phyloP scores from a whole-genome alignment of 2,888 invertebrate species.

The Heliconius ismenius region DNA sequence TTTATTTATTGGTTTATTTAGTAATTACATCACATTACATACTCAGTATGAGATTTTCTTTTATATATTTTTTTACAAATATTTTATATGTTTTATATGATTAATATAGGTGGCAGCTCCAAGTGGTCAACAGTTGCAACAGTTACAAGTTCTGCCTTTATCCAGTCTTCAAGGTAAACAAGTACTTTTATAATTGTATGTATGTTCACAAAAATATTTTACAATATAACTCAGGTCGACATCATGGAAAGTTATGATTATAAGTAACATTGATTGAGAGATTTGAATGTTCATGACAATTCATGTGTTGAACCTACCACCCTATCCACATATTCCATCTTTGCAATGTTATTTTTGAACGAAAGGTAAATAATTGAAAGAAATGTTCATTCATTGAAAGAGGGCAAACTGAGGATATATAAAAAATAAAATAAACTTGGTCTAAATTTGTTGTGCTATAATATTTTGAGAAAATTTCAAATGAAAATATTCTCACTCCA shows the following conservation, averaged over 20 bases:
- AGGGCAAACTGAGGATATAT: no score
- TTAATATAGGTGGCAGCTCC: conserved; percentile 81
- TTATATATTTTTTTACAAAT: not conserved
- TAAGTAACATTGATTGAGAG: not conserved
- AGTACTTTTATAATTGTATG: not conserved
- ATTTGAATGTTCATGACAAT: not conserved
- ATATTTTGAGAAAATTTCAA: no score
- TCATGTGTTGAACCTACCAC: no score
- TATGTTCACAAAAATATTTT: not conserved
- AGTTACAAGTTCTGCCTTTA: conserved; percentile 88
- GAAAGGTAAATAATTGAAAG: no score
- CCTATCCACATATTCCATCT: no score
- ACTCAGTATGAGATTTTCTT: not conserved
- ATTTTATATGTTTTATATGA: not conserved
- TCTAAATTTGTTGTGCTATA: no score
- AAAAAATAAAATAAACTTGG: no score
- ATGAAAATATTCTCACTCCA: not conserved
- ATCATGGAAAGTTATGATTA: not conserved
- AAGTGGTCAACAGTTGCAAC: conserved; percentile 84
- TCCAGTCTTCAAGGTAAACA: conserved; percentile 82
- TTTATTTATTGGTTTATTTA: no score
- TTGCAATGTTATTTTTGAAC: no score
- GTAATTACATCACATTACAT: no score
- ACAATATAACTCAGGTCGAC: not conserved
- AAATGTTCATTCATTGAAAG: not conserved